Base-by-base conservation (phyloP, 2,113 vertebrate genomes). In the Gymnobelideus leadbeateri region DNA sequence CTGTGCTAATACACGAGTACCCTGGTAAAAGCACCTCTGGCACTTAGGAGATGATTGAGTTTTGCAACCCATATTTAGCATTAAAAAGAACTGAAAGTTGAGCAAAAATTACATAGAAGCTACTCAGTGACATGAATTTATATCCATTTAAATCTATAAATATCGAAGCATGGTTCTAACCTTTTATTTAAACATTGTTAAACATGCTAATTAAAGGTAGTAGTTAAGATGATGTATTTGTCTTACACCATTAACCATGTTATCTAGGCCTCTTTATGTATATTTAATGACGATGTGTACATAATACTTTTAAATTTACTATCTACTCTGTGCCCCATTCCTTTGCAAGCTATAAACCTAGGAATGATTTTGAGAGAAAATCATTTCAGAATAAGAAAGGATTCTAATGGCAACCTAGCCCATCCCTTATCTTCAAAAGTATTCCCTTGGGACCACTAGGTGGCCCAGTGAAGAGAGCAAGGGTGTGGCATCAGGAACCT, bases 141-240 rank as follows among this genome's bases (percentile, higher is more conserved):
- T 21, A 95, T 46, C 94, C 94, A 51, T 55, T 97, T 91, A 90
- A 95, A 26, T 92, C 93, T 97, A 49, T 89, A 96, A 96, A 94
- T 95, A 96, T 24, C 94, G 77, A 19, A 46, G 57, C 46, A 57
- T 8, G 92, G 31, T 57, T 51, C 55, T 94, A 96, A 94, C 51
- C 24, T 95, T 91, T 53, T 25, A 26, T 49, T 94, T 89, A 24
- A 8, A 46, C 1, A 14, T 53, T 51, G 49, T 84, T 94, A 91
- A 95, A 54, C 8, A 21, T 90, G 37, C 26, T 92, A 52, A 92
- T 96, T 57, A 94, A 89, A 94, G 61, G 84, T 91, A 53, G n/a
- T 68, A 11, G 49, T 54, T 94, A 91, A 57, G 21, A 91, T 57
- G 57, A 91, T 61, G 21, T 51, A 94, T 47, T 95, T 94, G 91